Conservation (phyloP, 2,888 invertebrate species). For the Clistopyga incitator region DNA sequence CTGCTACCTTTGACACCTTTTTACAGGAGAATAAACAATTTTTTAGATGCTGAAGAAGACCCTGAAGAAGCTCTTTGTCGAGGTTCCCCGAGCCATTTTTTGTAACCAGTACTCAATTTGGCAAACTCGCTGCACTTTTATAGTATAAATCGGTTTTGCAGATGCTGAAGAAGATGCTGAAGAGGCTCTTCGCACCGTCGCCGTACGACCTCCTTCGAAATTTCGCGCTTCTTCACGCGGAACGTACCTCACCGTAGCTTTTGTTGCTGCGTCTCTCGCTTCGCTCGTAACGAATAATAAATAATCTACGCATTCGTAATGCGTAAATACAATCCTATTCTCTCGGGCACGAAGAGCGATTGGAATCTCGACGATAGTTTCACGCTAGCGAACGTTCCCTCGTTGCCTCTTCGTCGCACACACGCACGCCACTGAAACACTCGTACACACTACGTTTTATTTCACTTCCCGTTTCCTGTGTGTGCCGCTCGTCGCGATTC, state of each 20-base stretch:
- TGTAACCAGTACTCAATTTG: no score
- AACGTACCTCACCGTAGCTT: no score
- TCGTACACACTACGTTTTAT: slow-evolving; percentile 30
- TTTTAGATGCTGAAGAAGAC: no score
- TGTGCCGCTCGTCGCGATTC: neutral
- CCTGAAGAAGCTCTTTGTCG: no score
- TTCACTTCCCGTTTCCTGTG: slow-evolving; percentile 49
- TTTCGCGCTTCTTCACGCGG: slow-evolving; percentile 1
- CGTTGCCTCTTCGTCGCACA: neutral
- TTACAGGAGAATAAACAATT: no score
- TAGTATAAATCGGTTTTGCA: no score
- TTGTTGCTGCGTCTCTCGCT: neutral
- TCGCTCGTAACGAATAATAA: neutral
- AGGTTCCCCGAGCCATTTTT: no score
- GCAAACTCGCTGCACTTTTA: no score
- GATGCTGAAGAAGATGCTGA: no score
- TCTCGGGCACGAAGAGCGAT: slow-evolving; percentile 33
- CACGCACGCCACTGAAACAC: slow-evolving; percentile 16
- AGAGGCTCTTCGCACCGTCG: slow-evolving; percentile 18
- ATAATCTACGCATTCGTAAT: slow-evolving; percentile 15
- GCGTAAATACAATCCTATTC: slow-evolving; percentile 24
- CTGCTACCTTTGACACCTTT: no score
- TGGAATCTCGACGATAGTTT: slow-evolving; percentile 30
- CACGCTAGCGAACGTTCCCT: slow-evolving; percentile 23
- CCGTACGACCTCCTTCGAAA: slow-evolving; percentile 6